Conservation (phyloP, 2,113 vertebrate species). For the Cyphomyrus plagiostoma region DNA sequence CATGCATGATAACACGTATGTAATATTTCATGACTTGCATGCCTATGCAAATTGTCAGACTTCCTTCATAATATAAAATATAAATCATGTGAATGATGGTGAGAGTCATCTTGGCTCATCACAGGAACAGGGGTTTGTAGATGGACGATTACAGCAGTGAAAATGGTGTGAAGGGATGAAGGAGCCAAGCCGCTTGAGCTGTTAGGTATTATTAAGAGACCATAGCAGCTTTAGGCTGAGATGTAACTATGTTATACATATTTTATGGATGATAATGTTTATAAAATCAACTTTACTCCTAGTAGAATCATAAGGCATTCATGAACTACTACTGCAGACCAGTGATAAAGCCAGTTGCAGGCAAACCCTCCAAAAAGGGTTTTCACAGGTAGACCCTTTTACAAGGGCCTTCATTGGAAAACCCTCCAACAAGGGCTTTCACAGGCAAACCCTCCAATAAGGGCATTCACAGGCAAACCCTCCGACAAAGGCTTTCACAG, state of each 20-base stretch:
- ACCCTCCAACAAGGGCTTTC: background rate
- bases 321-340: background rate
- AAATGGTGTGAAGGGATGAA: background rate
- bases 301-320: background rate
- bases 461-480: background rate
- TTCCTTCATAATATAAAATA: background rate
- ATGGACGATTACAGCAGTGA: background rate
- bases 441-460: background rate
- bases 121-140: background rate
- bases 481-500: background rate
- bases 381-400: background rate
- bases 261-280: background rate
- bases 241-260: background rate
- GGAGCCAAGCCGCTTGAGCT: background rate
- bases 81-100: background rate
- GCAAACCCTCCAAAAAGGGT: background rate
- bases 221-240: background rate
- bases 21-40: background rate
- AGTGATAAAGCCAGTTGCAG: background rate
- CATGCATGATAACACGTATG: background rate
- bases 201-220: conserved; percentile 33
- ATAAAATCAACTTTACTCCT: background rate
- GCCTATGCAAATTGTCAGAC: background rate
- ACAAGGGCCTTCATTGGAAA: background rate
- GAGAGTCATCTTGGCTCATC: background rate